Percentiles rank a stretch among this genome's conserved stretches.
phyloP scores from a whole-genome alignment of 2,113 vertebrate genomes.

The Lepus europaeus region DNA sequence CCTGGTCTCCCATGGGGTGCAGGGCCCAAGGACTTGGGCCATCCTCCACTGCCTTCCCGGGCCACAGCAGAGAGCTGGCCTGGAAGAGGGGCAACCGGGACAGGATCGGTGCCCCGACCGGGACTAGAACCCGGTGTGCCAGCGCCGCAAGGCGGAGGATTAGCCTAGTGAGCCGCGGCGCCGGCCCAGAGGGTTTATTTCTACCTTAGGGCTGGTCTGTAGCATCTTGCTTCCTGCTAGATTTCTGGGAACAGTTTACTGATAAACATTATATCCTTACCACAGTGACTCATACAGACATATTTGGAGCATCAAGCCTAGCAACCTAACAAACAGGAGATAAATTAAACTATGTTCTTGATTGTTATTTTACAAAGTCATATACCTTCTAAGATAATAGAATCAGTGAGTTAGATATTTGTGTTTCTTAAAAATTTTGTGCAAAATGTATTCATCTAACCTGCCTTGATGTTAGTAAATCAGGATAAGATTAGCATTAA shows the following conservation, averaged over 20 bases:
- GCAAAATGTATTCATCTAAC: conserved; percentile 80
- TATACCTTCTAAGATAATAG: conserved; percentile 45
- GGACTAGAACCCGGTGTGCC: too few relatives aligned
- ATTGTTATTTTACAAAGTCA: conserved; percentile 47
- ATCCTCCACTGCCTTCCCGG: too few relatives aligned
- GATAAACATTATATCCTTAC: conserved; percentile 4
- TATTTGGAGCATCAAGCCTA: neutral
- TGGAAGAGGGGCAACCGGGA: too few relatives aligned
- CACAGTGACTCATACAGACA: conserved; percentile 27
- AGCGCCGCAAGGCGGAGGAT: too few relatives aligned
- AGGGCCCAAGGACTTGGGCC: too few relatives aligned
- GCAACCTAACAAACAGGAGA: neutral
- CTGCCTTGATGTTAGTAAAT: conserved; percentile 80
- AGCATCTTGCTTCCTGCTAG: neutral
- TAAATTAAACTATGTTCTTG: conserved; percentile 49
- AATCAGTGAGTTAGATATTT: conserved; percentile 59
- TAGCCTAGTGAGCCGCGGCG: too few relatives aligned
- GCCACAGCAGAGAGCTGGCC: too few relatives aligned
- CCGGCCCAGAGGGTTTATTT: neutral
- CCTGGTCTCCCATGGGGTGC: too few relatives aligned
- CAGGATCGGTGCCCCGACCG: too few relatives aligned
- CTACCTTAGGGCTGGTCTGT: neutral
- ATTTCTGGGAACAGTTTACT: conserved; percentile 35
- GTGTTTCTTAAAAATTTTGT: conserved; percentile 60
- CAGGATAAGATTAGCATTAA: conserved; percentile 84